Evolutionary conservation across 2,888 invertebrate species (phyloP), one percentile per base, ranked within the genome.

Genomic region (Trissolcus brochymenae): DNA sequence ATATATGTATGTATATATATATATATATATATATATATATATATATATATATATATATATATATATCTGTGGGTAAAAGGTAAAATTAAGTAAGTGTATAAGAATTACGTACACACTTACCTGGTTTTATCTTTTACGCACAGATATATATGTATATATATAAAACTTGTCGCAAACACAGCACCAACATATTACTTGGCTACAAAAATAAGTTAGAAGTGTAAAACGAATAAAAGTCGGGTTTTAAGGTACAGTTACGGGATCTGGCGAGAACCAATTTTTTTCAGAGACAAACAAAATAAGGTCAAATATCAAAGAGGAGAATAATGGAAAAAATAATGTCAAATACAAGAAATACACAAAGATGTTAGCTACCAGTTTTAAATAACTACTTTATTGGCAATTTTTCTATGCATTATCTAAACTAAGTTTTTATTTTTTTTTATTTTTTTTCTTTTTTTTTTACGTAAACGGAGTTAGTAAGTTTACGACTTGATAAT

Each of bases 321-420:
- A 53, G 50, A 60, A 13, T 1, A 29, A 40, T 25, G 40, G 35
- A 60, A 62, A 74, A 76, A 81, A 78, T 81, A 81, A 80, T 81
- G 81, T 76, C 82, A 83, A 83, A 86, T 86, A 88, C 86, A 87
- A 82, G 87, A 87, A 84, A 86, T 87, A 89, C 87, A 89, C 88
- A 89, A 88, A 88, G 84, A 88, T 85, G 88, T 89, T 89, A 89
- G 88, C 89, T 89, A 89, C 89, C 85, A 89, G 86, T 89, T 88
- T 88, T 87, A 85, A 87, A 85, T 84, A 84, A 88, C 89, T 89
- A 89, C 89, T 89, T 89, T 89, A 89, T 89, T 89, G 88, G 89
- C 89, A 88, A 88, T 87, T 87, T 85, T 82, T 87, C 88, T 88
- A 89, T 86, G 89, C 88, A 88, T 87, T 84, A 81, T 87, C 88